phyloP scores from a whole-genome alignment of 1,140 invertebrate genomes.

The Trachymyrmex cornetzi region DNA sequence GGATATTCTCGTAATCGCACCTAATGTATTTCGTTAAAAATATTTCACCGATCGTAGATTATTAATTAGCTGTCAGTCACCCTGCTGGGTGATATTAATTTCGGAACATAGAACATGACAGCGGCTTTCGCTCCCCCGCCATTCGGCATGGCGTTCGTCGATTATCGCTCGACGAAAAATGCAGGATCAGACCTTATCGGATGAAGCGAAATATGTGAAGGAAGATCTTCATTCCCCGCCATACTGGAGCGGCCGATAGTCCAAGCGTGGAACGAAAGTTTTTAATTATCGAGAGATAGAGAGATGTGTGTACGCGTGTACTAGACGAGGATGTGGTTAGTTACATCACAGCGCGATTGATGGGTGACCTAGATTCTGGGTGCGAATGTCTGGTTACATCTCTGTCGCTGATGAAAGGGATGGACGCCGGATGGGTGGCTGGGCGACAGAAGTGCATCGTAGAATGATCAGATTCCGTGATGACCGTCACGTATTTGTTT shows the following conservation, averaged over 20 bases:
- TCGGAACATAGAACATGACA: not conserved
- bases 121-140: not conserved
- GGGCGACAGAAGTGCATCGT: constrained; percentile 35
- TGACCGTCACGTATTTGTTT: constrained; percentile 56
- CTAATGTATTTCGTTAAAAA: constrained; percentile 23
- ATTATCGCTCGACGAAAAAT: constrained; percentile 2
- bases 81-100: constrained; percentile 41
- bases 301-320: constrained; percentile 5
- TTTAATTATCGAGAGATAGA: constrained; percentile 30
- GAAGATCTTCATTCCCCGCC: not conserved
- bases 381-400: constrained; percentile 42
- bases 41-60: constrained; percentile 14
- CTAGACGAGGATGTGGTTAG: constrained; percentile 40
- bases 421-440: not conserved
- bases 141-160: not conserved
- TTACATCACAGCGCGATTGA: constrained; percentile 66
- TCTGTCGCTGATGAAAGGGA: constrained; percentile 60
- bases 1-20: constrained; percentile 6
- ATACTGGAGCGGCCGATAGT: not conserved
- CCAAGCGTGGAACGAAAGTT: constrained; percentile 17
- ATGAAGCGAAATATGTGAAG: not conserved
- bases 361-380: constrained; percentile 58
- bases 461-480: constrained; percentile 67
- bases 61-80: constrained; percentile 50
- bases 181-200: constrained; percentile 26